Evolutionary conservation across 1,140 invertebrate species (phyloP), one percentile per base, ranked within the genome.

Genomic region (Ptiloglossa arizonensis): DNA sequence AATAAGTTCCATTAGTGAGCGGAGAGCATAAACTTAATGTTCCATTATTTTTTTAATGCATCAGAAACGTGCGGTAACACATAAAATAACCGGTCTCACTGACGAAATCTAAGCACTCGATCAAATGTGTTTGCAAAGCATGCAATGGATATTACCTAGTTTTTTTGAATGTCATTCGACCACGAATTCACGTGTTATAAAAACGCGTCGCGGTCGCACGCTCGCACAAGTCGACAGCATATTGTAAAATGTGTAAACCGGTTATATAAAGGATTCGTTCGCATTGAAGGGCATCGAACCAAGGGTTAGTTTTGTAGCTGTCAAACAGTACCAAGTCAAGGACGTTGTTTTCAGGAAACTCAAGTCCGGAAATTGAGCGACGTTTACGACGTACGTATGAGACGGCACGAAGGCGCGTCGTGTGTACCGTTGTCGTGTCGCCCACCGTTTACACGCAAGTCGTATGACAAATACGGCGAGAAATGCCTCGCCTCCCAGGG

Each of bases 391-490:
- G 41, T 57, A 73, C 59, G 66, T 69, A 59, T 15, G n/a, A 48
- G 27, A 80, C n/a, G 56, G 17, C 56, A 68, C 63, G 29, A 24
- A 54, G 35, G n/a, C 56, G 63, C 78, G 71, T 75, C 35, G 9
- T 38, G 44, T 50, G 17, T 48, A 68, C 24, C 54, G 66, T 83
- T 62, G 78, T 79, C 75, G 80, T 80, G 68, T 78, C 78, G 56
- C 80, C 69, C 85, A 85, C 86, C 85, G 87, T 87, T 81, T 64
- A 64, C 78, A 70, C 78, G 78, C 67, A 67, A 71, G 54, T 74
- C 78, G 62, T 87, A 66, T 67, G 74, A 85, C 84, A 86, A 87
- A 86, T 81, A 83, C 83, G 74, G 79, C 69, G 76, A 86, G 69
- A 81, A 82, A 78, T 75, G 87, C 81, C 83, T 87, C 86, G 81